These are phyloP conservation scores for Phyllostomus discolor DNA, from an alignment of 2,113 vertebrate species.

Conservation along the genomic window DNA sequence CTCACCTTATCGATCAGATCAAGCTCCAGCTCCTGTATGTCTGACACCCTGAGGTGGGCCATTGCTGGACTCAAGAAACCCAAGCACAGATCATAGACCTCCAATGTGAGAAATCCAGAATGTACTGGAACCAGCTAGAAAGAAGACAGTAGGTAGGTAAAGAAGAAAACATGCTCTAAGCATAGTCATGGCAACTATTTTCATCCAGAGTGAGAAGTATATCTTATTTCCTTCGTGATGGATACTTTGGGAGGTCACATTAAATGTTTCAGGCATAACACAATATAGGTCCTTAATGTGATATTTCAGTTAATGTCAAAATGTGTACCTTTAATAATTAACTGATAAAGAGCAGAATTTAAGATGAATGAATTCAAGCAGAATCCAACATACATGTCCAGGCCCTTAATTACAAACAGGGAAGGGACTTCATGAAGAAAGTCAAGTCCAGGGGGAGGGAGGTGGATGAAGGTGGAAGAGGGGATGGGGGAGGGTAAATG, in stretches of 20 bases:
- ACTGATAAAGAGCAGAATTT: neutral
- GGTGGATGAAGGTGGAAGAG: too few relatives aligned
- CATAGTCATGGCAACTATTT: neutral
- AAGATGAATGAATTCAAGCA: neutral
- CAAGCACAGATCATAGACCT: constrained; percentile 78
- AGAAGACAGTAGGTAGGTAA: neutral
- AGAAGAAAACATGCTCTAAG: neutral
- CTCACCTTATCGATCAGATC: constrained; percentile 79
- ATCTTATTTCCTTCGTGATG: neutral
- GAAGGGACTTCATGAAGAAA: neutral
- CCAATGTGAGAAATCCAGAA: constrained; percentile 73
- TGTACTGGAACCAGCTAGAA: constrained; percentile 74
- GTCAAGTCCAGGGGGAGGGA: neutral
- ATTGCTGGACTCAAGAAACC: constrained; percentile 70
- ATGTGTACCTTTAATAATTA: neutral
- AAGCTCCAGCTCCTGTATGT: constrained; percentile 78
- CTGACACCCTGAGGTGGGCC: constrained; percentile 70
- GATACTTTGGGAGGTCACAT: neutral
- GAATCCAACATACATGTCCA: neutral
- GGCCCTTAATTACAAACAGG: neutral
- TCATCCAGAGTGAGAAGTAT: neutral
- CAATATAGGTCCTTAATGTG: neutral
- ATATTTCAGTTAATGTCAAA: neutral
- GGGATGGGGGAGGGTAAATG: too few relatives aligned
- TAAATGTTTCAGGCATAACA: neutral